A percentile compares a stretch with the other conserved stretches of the same genome.
These are phyloP conservation scores for Cacatua alba DNA, from an alignment of 2,113 vertebrate species.

Conservation along the genomic window DNA sequence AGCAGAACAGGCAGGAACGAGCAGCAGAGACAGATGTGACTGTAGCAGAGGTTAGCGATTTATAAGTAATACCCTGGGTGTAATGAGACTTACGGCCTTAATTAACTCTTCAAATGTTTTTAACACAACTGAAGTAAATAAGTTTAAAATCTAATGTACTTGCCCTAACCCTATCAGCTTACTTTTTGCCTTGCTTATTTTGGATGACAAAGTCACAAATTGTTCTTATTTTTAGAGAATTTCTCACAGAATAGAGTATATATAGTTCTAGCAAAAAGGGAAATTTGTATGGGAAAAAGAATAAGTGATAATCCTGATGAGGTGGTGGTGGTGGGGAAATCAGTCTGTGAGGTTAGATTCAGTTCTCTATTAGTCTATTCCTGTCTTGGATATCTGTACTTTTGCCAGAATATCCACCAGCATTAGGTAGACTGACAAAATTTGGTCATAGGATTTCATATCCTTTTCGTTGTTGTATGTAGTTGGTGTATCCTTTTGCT, in stretches of 20 bases:
- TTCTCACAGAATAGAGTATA: not conserved
- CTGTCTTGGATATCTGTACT: not conserved
- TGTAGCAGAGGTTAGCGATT: slow-evolving; percentile 7
- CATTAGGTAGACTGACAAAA: not conserved
- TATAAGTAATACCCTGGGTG: not conserved
- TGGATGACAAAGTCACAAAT: fast-evolving
- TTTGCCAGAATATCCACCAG: not conserved
- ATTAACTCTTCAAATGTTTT: slow-evolving; percentile 12
- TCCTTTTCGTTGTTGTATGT: not conserved
- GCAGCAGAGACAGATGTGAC: not conserved
- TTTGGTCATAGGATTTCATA: not conserved
- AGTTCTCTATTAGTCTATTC: not conserved
- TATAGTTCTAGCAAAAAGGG: not conserved
- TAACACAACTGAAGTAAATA: not conserved
- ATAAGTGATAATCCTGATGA: not conserved
- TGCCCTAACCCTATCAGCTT: not conserved
- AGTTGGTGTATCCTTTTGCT: not conserved
- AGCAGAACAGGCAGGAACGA: not conserved
- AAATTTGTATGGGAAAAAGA: not conserved
- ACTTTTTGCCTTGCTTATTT: not conserved
- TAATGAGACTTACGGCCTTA: not conserved
- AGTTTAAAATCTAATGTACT: not conserved
- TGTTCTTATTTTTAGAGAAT: not conserved
- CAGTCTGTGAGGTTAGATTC: not conserved
- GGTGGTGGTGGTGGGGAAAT: not conserved